Percentiles rank a stretch among this genome's conserved stretches.
Evolutionary conservation across 2,888 invertebrate species (phyloP).

Genomic region (Scaptodrosophila latifasciaeformis): DNA sequence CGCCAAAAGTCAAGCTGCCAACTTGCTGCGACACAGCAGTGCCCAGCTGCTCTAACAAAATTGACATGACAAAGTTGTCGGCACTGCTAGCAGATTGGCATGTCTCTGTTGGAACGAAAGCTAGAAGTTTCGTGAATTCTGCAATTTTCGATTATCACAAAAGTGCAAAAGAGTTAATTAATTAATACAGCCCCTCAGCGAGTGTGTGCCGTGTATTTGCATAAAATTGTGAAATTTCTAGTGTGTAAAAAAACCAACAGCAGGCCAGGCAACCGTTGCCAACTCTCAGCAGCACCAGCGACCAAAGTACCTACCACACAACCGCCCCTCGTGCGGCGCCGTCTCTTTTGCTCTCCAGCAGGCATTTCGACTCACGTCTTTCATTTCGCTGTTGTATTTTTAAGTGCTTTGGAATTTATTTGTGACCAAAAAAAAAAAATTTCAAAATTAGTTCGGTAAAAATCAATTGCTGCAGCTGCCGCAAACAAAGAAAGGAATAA

Average conservation of each 20-base stretch:
- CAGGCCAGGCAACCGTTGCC: background rate
- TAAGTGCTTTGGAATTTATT: slow-evolving; percentile 34
- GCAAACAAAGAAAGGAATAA: background rate
- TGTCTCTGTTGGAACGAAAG: slow-evolving; percentile 13
- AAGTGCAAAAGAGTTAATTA: slow-evolving; percentile 38
- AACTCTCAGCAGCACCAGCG: slow-evolving; percentile 9
- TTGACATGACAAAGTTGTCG: background rate
- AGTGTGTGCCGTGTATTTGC: background rate
- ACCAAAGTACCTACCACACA: slow-evolving; percentile 13
- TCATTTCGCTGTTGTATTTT: slow-evolving; percentile 9
- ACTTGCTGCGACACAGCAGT: background rate
- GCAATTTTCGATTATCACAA: slow-evolving; percentile 29
- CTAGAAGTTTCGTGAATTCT: slow-evolving; percentile 33
- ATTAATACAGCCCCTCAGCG: slow-evolving; percentile 21
- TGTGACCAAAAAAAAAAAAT: slow-evolving; percentile 14
- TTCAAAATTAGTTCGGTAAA: background rate
- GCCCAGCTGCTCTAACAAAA: no score
- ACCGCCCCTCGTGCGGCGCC: slow-evolving; percentile 45
- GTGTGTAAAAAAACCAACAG: slow-evolving; percentile 24
- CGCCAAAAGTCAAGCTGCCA: background rate
- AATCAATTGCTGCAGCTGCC: slow-evolving; percentile 4
- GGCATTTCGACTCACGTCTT: slow-evolving; percentile 41
- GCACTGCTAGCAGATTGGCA: background rate
- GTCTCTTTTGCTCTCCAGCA: background rate
- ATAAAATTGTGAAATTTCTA: slow-evolving; percentile 2